Base-by-base conservation (phyloP, 2,888 invertebrate species). In the Neocrepidodera transversa region DNA sequence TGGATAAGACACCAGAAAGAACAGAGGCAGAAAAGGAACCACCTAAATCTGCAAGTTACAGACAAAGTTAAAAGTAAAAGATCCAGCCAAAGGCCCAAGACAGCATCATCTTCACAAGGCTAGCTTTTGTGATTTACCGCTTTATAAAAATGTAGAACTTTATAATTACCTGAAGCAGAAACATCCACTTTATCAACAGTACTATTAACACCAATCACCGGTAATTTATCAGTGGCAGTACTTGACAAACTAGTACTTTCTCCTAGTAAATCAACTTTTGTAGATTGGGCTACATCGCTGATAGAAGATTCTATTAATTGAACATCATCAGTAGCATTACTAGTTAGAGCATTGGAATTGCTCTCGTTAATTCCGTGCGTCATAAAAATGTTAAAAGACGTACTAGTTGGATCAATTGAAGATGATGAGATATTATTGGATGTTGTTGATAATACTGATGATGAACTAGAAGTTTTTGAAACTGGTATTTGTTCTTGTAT, bases 191-290 rank as follows among this genome's bases (percentile, higher is more conserved):
- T 23, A 10, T 14, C 40, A 36, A 18, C 13, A 23, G 48, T 26
- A 42, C 40, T 30, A n/a, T 14, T 8, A 8, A 17, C 10, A 14
- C 59, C 62, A 42, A 70, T 64, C 14, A 64, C 61, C 5, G 81
- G 79, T 30, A 83, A 66, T 43, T 72, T 74, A 63, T 82, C 80
- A 2, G 82, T 82, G 16, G 82, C 80, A 3, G 78, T 80, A 32
- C 63, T 72, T n/a, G 71, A 61, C 30, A 74, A 63, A 30, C 67
- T 68, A 47, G 61, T 63, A 26, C 49, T 64, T 13, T 62, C 64
- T 13, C 52, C 62, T 28, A 68, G 13, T 13, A 71, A 26, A 28
- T 73, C 71, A 32, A 72, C 73, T 64, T 70, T 74, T 14, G 69
- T 58, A 4, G 72, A 74, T 40, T 71, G 71, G n/a, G 70, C n/a